phyloP scores from a whole-genome alignment of 2,797 vertebrate genomes.

The Numenius phaeopus region DNA sequence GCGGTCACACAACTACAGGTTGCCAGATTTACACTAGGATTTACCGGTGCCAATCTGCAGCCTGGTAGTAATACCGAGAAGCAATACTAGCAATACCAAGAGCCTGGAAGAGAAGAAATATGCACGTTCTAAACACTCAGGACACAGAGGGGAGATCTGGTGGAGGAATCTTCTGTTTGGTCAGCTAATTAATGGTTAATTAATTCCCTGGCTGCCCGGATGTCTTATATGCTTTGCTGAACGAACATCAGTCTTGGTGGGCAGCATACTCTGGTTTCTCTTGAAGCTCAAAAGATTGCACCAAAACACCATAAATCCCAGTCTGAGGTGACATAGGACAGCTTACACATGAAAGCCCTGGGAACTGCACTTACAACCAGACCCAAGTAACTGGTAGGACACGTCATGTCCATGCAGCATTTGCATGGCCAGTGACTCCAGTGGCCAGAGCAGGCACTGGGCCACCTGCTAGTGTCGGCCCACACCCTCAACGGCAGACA shows the following conservation, averaged over 20 bases:
- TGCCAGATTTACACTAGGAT: background rate
- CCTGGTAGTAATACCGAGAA: background rate
- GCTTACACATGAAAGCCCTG: background rate
- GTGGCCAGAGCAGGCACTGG: accelerated
- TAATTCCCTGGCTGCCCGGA: background rate
- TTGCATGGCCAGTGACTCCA: too few relatives aligned
- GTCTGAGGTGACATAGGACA: background rate
- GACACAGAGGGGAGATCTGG: background rate
- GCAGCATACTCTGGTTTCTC: background rate
- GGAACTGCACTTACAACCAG: background rate
- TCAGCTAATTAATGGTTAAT: background rate
- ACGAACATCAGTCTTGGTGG: background rate
- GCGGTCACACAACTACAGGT: background rate
- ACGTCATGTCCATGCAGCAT: accelerated
- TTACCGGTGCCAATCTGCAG: background rate
- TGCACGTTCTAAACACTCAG: background rate
- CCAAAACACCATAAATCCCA: background rate
- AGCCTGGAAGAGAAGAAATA: background rate
- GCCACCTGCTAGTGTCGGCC: accelerated
- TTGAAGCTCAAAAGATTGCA: background rate
- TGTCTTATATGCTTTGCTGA: background rate
- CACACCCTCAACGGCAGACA: accelerated
- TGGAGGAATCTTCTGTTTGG: background rate
- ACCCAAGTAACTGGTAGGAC: background rate
- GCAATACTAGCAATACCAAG: background rate